phyloP scores from a whole-genome alignment of 2,888 invertebrate species.

The Dyspetes luteomarginatus region DNA sequence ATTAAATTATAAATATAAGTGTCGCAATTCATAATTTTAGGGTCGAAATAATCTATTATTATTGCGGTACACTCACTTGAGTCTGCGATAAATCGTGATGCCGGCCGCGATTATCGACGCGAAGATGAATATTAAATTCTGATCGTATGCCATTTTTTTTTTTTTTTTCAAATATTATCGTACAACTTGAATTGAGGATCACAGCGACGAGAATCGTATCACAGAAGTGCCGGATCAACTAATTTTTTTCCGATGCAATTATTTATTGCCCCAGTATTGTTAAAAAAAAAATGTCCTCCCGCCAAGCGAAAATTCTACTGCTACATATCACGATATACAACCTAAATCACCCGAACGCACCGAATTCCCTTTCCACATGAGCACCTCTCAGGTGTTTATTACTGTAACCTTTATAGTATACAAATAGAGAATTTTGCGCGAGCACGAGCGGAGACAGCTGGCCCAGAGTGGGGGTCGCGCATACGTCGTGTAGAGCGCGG shows the following conservation, averaged over 20 bases:
- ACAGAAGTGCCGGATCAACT: conserved; percentile 1
- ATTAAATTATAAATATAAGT: conserved; percentile 16
- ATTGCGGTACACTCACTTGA: conserved; percentile 67
- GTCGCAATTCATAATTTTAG: neutral
- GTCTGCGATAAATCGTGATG: conserved; percentile 72
- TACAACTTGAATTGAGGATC: neutral
- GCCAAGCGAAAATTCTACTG: conserved; percentile 48
- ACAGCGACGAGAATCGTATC: neutral
- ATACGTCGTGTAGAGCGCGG: no score
- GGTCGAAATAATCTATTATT: neutral
- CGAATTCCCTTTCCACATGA: neutral
- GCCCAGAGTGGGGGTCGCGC: no score
- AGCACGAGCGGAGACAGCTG: no score
- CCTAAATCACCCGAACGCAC: conserved; percentile 36
- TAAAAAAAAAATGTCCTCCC: conserved; percentile 55
- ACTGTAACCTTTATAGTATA: no score
- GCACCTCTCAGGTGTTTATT: neutral
- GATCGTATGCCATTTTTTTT: conserved; percentile 72
- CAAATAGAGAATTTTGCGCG: no score
- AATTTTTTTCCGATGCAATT: conserved; percentile 5
- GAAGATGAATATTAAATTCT: conserved; percentile 73
- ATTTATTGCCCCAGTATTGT: neutral
- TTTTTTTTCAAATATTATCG: neutral
- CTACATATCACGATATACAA: conserved; percentile 44
- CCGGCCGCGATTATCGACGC: conserved; percentile 70